Conservation (phyloP, 2,888 invertebrate genomes). For the Mechanitis mazaeus region DNA sequence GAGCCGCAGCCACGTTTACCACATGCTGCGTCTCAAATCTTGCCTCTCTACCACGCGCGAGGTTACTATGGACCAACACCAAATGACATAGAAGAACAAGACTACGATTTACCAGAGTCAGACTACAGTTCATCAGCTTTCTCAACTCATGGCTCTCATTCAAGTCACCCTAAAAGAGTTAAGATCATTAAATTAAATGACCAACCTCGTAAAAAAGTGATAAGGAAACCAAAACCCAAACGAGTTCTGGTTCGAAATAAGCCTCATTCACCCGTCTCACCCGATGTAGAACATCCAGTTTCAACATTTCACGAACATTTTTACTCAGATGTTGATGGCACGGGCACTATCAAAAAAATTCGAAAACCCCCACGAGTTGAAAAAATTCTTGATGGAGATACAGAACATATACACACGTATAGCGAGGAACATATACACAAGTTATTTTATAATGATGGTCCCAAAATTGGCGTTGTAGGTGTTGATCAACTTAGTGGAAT, state of each 20-base stretch:
- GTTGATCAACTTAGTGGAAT: constrained; percentile 48
- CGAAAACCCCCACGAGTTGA: constrained; percentile 70
- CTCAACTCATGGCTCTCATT: constrained; percentile 38
- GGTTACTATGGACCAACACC: constrained; percentile 68
- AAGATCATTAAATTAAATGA: constrained; percentile 64
- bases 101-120: constrained; percentile 54
- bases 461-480: constrained; percentile 44
- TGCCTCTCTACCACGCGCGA: constrained; percentile 65
- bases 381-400: constrained; percentile 72
- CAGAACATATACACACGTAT: constrained; percentile 72
- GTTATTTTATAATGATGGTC: constrained; percentile 53
- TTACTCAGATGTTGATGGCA: constrained; percentile 66
- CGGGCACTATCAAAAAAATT: constrained; percentile 64
- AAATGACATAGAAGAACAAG: constrained; percentile 55
- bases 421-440: constrained; percentile 73
- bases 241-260: constrained; percentile 48
- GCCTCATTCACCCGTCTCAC: constrained; percentile 27
- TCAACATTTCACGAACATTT: constrained; percentile 68
- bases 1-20: constrained; percentile 47
- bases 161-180: constrained; percentile 50
- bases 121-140: constrained; percentile 50
- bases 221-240: constrained; percentile 60
- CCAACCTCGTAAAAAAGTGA: constrained; percentile 51
- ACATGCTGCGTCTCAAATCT: constrained; percentile 54
- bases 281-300: constrained; percentile 61